Evolutionary conservation across 2,888 invertebrate genomes (phyloP).

Genomic region (Synergus laeviventris): DNA sequence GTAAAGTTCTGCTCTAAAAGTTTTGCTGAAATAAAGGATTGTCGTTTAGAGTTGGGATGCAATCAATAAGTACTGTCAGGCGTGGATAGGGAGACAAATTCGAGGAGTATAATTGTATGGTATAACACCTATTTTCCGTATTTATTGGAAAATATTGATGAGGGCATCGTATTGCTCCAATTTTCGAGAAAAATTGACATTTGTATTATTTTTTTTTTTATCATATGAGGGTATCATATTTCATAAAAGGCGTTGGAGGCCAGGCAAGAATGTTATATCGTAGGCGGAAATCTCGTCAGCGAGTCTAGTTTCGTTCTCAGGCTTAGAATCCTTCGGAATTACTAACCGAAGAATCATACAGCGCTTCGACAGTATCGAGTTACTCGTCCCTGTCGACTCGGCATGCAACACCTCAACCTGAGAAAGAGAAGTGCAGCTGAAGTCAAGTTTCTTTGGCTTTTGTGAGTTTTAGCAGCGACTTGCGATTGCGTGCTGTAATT

Average conservation of each 20-base stretch:
- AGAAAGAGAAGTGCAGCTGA: neutral
- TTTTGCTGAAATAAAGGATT: no score
- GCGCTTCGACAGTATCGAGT: constrained; percentile 51
- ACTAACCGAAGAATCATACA: constrained; percentile 33
- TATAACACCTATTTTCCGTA: neutral
- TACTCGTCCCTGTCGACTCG: constrained; percentile 49
- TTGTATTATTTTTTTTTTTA: neutral
- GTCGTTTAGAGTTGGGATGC: neutral
- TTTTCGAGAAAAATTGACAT: neutral
- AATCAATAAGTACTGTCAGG: neutral
- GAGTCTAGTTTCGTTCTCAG: constrained; percentile 38
- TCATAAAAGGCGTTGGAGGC: constrained; percentile 3
- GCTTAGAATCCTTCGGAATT: constrained; percentile 32
- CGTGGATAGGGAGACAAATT: neutral
- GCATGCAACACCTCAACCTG: constrained; percentile 50
- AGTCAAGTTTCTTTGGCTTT: neutral
- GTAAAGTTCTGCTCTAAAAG: constrained; percentile 3
- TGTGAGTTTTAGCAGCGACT: neutral
- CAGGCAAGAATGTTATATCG: constrained; percentile 26
- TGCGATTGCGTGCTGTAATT: constrained; percentile 6
- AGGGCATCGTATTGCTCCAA: neutral
- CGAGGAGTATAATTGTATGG: neutral
- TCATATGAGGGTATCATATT: neutral
- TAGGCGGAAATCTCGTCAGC: constrained; percentile 35
- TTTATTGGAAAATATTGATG: neutral